Percentiles rank a stretch among this genome's conserved stretches.
Evolutionary conservation across 2,113 vertebrate species (phyloP).

Genomic region (Cyanoliseus patagonus): DNA sequence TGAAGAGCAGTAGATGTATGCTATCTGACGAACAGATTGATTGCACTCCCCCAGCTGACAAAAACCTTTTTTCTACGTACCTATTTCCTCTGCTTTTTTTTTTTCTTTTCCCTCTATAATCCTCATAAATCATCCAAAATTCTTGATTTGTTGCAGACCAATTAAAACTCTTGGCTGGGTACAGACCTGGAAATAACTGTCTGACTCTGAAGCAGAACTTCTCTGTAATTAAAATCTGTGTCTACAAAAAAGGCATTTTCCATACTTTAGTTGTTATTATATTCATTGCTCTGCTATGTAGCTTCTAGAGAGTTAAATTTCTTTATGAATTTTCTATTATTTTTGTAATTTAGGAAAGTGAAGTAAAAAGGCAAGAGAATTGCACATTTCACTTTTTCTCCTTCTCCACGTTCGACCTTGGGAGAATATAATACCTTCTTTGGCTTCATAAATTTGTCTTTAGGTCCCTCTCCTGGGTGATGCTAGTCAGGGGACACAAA

Average conservation of each 20-base stretch:
- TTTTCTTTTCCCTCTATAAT: neutral
- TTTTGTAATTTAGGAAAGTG: neutral
- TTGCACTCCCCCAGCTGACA: neutral
- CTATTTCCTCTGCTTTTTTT: neutral
- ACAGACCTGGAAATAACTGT: slow-evolving; percentile 41
- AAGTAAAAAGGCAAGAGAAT: neutral
- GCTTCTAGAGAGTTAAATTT: slow-evolving; percentile 52
- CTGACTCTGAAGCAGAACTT: slow-evolving; percentile 48
- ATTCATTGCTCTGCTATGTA: slow-evolving; percentile 56
- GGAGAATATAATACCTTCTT: neutral
- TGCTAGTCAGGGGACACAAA: neutral
- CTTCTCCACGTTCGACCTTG: neutral
- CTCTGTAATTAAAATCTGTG: slow-evolving; percentile 62
- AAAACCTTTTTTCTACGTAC: neutral
- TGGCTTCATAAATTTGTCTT: neutral
- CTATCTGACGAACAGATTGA: slow-evolving; percentile 40
- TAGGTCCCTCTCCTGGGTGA: neutral
- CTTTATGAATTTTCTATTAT: slow-evolving; percentile 37
- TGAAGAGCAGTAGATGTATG: neutral
- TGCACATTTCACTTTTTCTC: neutral
- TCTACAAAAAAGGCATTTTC: slow-evolving; percentile 53
- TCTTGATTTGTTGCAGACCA: slow-evolving; percentile 48
- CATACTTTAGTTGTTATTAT: slow-evolving; percentile 43
- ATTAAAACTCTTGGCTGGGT: slow-evolving; percentile 51
- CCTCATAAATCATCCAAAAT: slow-evolving; percentile 7